Evolutionary conservation across 2,888 invertebrate genomes (phyloP).

Genomic region (Tortricodes alternella): DNA sequence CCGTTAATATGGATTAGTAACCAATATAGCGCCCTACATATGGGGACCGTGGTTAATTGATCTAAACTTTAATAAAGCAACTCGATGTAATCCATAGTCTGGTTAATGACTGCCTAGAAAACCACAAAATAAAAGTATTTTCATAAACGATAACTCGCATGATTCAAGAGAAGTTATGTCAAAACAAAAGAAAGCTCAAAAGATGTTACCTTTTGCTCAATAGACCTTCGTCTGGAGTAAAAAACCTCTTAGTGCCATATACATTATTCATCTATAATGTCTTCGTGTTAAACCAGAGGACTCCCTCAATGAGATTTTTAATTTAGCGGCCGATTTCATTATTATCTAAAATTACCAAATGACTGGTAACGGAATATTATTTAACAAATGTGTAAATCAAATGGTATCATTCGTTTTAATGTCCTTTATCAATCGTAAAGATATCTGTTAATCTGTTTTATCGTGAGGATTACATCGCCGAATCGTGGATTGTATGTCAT

Average conservation of each 20-base stretch:
- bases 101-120: neutral
- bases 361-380: neutral
- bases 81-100: constrained; percentile 26
- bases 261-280: too few species aligned
- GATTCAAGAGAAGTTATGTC: too few species aligned
- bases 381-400: constrained; percentile 68
- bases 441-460: constrained; percentile 66
- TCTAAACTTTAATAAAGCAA: constrained; percentile 54
- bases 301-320: too few species aligned
- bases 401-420: constrained; percentile 76
- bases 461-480: constrained; percentile 57
- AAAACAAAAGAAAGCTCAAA: too few species aligned
- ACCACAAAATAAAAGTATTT: too few species aligned
- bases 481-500: constrained; percentile 63
- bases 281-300: too few species aligned
- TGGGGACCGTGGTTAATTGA: constrained; percentile 69
- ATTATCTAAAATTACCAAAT: neutral
- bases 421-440: constrained; percentile 64
- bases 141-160: too few species aligned
- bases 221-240: too few species aligned
- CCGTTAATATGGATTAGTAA: constrained; percentile 71
- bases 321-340: neutral
- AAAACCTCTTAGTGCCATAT: too few species aligned
- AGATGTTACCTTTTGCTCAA: too few species aligned
- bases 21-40: constrained; percentile 57